These are phyloP conservation scores for Fissipunctia ypsillon DNA, from an alignment of 2,888 invertebrate species.

Conservation along the genomic window DNA sequence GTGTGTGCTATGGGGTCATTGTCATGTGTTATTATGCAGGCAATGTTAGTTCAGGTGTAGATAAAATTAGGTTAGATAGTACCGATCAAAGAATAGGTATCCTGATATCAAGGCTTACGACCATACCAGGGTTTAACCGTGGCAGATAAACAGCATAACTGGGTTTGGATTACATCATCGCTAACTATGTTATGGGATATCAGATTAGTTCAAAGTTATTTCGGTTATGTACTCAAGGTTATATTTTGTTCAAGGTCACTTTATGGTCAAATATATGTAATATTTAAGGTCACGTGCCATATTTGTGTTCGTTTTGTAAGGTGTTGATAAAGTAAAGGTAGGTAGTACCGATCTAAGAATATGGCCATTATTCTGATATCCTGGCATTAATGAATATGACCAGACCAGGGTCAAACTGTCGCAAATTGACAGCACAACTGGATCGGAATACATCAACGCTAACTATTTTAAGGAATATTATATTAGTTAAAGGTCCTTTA, in stretches of 20 bases:
- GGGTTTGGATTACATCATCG: constrained; percentile 97
- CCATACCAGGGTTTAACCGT: constrained; percentile 96
- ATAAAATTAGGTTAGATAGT: not conserved
- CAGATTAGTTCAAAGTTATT: constrained; percentile 65
- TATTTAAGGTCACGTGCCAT: not conserved
- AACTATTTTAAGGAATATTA: not conserved
- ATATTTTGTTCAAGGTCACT: not conserved
- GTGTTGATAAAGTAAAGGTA: no score
- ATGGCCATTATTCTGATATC: no score
- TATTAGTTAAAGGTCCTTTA: no score
- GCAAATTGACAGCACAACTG: not conserved
- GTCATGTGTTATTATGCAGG: not conserved
- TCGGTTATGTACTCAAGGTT: no score
- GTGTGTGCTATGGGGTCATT: not conserved
- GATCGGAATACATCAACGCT: not conserved
- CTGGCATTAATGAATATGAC: constrained; percentile 97
- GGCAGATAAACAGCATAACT: constrained; percentile 94
- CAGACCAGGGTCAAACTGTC: constrained; percentile 89
- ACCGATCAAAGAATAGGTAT: constrained; percentile 84
- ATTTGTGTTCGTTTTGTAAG: no score
- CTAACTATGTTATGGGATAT: constrained; percentile 97
- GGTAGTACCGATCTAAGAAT: not conserved
- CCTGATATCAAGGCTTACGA: constrained; percentile 98
- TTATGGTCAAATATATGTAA: no score
- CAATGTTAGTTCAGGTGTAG: not conserved